Conservation (phyloP, 2,888 invertebrate species). For the Drosophila borealis region DNA sequence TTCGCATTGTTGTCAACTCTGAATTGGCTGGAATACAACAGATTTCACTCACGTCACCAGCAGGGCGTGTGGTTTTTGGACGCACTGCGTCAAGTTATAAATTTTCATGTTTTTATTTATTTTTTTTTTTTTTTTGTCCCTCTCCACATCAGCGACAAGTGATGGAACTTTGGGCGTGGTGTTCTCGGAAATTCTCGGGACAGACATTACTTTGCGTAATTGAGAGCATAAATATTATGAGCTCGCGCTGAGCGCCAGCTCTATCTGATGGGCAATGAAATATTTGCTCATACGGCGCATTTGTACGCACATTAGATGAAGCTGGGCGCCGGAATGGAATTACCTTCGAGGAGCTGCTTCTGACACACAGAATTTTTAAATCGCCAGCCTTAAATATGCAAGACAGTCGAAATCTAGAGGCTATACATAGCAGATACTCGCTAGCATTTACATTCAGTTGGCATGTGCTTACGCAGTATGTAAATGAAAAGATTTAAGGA, state of each 20-base stretch:
- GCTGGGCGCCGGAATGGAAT: conserved; percentile 7
- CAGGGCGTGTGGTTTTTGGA: conserved; percentile 8
- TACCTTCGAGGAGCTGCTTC: conserved; percentile 10
- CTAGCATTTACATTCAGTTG: conserved; percentile 30
- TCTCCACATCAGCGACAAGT: conserved; percentile 50
- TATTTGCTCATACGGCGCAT: conserved; percentile 31
- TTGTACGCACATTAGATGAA: conserved; percentile 48
- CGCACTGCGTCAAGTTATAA: conserved; percentile 37
- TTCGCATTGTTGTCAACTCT: conserved; percentile 15
- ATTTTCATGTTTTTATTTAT: conserved; percentile 4
- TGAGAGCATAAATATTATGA: conserved; percentile 67
- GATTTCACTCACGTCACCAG: conserved; percentile 22
- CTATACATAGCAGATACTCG: conserved; percentile 16
- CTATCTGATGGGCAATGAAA: conserved; percentile 55
- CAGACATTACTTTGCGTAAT: conserved; percentile 66
- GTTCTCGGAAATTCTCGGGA: conserved; percentile 31
- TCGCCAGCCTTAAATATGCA: conserved; percentile 10
- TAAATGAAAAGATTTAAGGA: conserved; percentile 44
- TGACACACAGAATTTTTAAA: conserved; percentile 5
- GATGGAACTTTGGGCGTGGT: conserved; percentile 7
- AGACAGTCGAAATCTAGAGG: conserved; percentile 16
- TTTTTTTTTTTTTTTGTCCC: conserved; percentile 4
- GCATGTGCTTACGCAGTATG: conserved; percentile 35
- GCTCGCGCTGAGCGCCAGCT: conserved; percentile 38
- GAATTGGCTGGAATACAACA: conserved; percentile 19